Evolutionary conservation across 2,113 vertebrate species (phyloP).

Genomic region (Patagioenas fasciata): DNA sequence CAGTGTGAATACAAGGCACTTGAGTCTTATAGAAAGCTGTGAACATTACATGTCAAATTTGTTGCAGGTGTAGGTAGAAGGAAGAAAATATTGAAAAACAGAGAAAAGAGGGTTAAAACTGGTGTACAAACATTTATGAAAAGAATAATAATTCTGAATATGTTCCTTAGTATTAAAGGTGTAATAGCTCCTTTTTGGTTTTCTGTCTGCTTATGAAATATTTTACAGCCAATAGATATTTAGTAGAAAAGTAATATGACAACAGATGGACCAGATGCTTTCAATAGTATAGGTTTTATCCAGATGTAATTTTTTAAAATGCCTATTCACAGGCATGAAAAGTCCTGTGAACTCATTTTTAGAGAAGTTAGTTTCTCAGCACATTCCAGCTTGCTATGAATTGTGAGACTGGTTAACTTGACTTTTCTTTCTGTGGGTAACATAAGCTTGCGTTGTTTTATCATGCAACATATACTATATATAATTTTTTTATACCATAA

Average conservation of each 20-base stretch:
- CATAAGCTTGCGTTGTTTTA: background rate
- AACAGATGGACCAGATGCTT: background rate
- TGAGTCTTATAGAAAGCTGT: slow-evolving; percentile 33
- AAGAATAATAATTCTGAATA: background rate
- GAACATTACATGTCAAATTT: slow-evolving; percentile 33
- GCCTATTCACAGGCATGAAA: slow-evolving; percentile 25
- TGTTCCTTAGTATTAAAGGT: background rate
- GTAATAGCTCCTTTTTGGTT: background rate
- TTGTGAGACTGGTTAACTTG: slow-evolving; percentile 10
- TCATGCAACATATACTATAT: background rate
- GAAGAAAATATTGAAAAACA: background rate
- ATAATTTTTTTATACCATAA: background rate
- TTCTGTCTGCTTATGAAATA: background rate
- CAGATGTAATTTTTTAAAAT: background rate
- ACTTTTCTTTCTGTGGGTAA: background rate
- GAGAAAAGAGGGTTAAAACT: background rate
- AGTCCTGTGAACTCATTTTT: slow-evolving; percentile 8
- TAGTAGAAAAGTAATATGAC: background rate
- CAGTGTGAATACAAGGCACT: slow-evolving; percentile 21
- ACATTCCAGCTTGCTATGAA: slow-evolving; percentile 40
- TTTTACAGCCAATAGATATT: background rate
- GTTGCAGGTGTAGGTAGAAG: slow-evolving; percentile 50
- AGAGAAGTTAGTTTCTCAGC: slow-evolving; percentile 39
- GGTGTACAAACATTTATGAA: background rate
- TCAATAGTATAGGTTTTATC: background rate